Evolutionary conservation across 2,888 invertebrate species (phyloP).

Genomic region (Drosophila infuscata): DNA sequence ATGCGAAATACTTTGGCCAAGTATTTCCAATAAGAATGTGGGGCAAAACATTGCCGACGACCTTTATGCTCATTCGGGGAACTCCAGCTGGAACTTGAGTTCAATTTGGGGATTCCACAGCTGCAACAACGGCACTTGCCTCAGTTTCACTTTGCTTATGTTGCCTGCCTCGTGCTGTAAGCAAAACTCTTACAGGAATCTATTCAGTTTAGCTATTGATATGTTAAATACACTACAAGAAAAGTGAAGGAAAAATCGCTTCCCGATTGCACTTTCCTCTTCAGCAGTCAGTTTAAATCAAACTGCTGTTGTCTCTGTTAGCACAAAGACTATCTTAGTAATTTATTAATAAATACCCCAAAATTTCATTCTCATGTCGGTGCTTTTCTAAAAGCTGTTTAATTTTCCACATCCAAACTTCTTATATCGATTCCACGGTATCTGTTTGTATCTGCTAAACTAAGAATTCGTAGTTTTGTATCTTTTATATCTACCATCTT

Average conservation of each 20-base stretch:
- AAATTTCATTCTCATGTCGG: not conserved
- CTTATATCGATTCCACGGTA: not conserved
- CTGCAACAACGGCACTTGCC: constrained; percentile 18
- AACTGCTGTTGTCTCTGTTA: not conserved
- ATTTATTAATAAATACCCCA: not conserved
- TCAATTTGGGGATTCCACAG: not conserved
- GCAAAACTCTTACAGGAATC: not conserved
- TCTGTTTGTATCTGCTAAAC: not conserved
- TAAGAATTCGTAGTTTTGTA: not conserved
- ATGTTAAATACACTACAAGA: not conserved
- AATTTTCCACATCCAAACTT: not conserved
- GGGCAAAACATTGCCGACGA: constrained; percentile 29
- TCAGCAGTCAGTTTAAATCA: not conserved
- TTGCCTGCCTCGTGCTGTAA: constrained; percentile 3
- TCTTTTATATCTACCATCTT: not conserved
- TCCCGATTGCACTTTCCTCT: not conserved
- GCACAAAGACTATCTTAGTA: not conserved
- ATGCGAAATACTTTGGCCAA: constrained; percentile 62
- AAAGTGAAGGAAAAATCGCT: not conserved
- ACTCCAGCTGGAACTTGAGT: constrained; percentile 1
- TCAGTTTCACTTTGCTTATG: constrained; percentile 5
- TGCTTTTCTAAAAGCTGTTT: not conserved
- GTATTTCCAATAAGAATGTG: constrained; percentile 52
- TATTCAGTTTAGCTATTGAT: constrained; percentile 1
- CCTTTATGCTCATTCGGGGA: constrained; percentile 62